Conservation (phyloP, 1,140 invertebrate species). For the Ceratoteleas bidentatus region DNA sequence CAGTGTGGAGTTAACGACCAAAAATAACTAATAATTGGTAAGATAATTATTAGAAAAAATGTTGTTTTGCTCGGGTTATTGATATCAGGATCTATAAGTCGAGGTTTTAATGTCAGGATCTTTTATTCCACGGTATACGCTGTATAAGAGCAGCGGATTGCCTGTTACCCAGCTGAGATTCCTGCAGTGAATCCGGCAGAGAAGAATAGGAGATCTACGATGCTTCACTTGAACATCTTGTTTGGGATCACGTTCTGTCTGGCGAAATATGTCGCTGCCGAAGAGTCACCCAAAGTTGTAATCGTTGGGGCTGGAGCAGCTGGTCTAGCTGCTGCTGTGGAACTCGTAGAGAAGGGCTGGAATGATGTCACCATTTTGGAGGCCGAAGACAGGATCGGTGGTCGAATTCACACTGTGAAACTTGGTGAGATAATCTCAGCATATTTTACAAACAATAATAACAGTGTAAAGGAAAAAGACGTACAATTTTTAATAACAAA, state of each 20-base stretch:
- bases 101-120: background rate
- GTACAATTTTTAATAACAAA: too few species aligned
- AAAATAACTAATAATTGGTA: background rate
- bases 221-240: background rate
- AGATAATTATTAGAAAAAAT: slow-evolving; percentile 10
- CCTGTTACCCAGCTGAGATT: slow-evolving; percentile 2
- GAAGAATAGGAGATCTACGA: slow-evolving; percentile 4
- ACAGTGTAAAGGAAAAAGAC: too few species aligned
- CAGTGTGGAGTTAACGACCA: too few species aligned
- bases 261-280: background rate
- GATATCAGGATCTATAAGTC: slow-evolving; percentile 6
- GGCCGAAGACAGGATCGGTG: slow-evolving; percentile 59
- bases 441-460: too few species aligned
- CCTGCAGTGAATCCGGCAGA: background rate
- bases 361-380: slow-evolving; percentile 84
- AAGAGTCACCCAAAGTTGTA: slow-evolving; percentile 71
- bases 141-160: slow-evolving; percentile 15
- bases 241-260: slow-evolving; percentile 2
- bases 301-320: slow-evolving; percentile 84
- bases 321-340: slow-evolving; percentile 82
- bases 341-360: slow-evolving; percentile 81
- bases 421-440: slow-evolving; percentile 79
- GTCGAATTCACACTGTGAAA: slow-evolving; percentile 83
- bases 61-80: slow-evolving; percentile 24
- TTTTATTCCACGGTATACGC: slow-evolving; percentile 8